These are phyloP conservation scores for Elephantulus edwardii DNA, from an alignment of 2,113 vertebrate genomes.

Conservation along the genomic window DNA sequence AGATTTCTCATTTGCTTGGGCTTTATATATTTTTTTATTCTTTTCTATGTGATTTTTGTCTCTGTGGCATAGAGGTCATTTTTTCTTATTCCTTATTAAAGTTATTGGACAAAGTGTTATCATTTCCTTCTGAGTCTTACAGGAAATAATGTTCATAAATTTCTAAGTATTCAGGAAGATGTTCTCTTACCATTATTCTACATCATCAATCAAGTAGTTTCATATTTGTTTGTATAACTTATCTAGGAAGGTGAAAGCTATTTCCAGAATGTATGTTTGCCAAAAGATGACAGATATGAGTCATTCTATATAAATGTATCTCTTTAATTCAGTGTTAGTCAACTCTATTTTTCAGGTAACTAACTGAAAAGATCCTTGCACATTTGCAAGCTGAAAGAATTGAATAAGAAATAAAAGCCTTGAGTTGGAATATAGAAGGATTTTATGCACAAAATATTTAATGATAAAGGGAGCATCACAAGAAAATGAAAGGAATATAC, in stretches of 20 bases:
- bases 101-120: not conserved
- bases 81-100: slow-evolving; percentile 1
- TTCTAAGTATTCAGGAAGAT: not conserved
- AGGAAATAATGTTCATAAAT: not conserved
- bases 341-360: not conserved
- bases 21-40: not conserved
- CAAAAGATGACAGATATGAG: not conserved
- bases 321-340: not conserved
- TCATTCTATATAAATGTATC: not conserved
- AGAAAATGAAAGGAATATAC: too few relatives aligned
- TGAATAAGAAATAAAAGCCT: too few relatives aligned
- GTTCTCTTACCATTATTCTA: not conserved
- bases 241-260: not conserved
- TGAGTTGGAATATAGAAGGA: too few relatives aligned
- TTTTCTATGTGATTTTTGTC: not conserved
- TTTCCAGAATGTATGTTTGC: not conserved
- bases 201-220: not conserved
- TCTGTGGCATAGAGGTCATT: not conserved
- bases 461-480: too few relatives aligned
- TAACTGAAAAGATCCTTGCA: not conserved
- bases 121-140: not conserved
- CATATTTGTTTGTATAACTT: not conserved
- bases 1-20: too few relatives aligned
- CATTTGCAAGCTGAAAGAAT: too few relatives aligned
- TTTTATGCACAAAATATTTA: too few relatives aligned